Base-by-base conservation (phyloP, 2,888 invertebrate species). In the Keiferia lycopersicella region DNA sequence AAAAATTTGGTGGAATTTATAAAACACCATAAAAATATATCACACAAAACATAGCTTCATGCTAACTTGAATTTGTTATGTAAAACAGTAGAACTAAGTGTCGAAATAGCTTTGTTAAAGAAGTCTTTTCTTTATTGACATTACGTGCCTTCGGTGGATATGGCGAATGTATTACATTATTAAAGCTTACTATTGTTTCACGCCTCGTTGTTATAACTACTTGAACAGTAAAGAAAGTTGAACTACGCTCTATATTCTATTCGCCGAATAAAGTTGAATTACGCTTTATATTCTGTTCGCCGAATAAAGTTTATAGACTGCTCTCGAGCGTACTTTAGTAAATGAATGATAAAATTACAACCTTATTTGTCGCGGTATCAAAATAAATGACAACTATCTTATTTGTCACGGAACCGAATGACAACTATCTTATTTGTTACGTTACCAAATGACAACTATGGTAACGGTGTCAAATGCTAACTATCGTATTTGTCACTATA, bases 71-170 rank as follows among this genome's bases (percentile, higher is more conserved):
- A 84, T 81, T 81, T 81, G 80, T 60, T 79, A 80, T 78, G 77
- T 83, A 81, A 79, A 75, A 77, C 78, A 68, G 71, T 81, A 79
- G 79, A 10, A 73, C 65, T 87, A 86, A 85, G 82, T 82, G 79
- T 83, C 82, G 77, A 82, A 76, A 85, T 87, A 89, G 88, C 88
- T 89, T 90, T 89, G 89, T 90, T 87, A 88, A 86, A 61, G 61
- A 61, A 66, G 62, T 66, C 38, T 69, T 81, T 82, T 75, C 71
- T 79, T 86, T 86, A 86, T 76, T 73, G 80, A 82, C 83, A 81
- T 83, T 84, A 86, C 79, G 91, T 91, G 91, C 91, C 91, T 91
- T 89, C 80, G 74, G 76, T 80, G 81, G 79, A 83, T 74, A 79
- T 77, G 80, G 78, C 78, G 77, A 76, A 75, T 83, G 82, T 84